Evolutionary conservation across 2,797 vertebrate species (phyloP).

Genomic region (Molossus alvarezi): DNA sequence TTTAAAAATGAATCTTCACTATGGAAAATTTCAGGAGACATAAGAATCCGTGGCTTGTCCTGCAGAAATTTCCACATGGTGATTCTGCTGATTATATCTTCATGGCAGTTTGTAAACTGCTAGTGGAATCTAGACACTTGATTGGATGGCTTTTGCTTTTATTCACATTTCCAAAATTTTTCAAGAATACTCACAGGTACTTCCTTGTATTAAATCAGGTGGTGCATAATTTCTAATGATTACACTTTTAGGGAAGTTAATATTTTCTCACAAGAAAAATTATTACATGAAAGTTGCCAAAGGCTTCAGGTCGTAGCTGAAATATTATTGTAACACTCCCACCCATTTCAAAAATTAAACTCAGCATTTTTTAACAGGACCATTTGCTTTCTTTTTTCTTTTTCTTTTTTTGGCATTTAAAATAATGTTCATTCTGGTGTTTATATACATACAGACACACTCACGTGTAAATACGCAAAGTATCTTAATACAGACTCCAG

Average conservation of each 20-base stretch:
- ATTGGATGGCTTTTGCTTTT: background rate
- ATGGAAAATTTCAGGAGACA: conserved; percentile 14
- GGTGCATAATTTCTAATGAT: background rate
- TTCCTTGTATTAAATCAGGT: background rate
- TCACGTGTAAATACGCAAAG: no score
- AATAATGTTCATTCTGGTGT: no score
- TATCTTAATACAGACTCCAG: no score
- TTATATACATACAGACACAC: no score
- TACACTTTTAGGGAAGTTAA: background rate
- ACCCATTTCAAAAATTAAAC: no score
- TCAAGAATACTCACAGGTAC: background rate
- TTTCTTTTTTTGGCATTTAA: no score
- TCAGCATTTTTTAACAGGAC: no score
- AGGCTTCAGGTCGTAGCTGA: no score
- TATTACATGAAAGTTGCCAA: no score
- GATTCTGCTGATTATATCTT: background rate
- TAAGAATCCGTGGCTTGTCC: background rate
- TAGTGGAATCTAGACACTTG: background rate
- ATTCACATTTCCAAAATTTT: background rate
- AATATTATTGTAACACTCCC: no score
- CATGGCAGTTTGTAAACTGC: background rate
- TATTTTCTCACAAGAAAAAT: no score
- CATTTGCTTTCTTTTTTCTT: no score
- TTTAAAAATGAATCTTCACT: background rate
- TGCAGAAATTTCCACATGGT: background rate